Base-by-base conservation (phyloP, 2,797 vertebrate species). In the Crenichthys baileyi region DNA sequence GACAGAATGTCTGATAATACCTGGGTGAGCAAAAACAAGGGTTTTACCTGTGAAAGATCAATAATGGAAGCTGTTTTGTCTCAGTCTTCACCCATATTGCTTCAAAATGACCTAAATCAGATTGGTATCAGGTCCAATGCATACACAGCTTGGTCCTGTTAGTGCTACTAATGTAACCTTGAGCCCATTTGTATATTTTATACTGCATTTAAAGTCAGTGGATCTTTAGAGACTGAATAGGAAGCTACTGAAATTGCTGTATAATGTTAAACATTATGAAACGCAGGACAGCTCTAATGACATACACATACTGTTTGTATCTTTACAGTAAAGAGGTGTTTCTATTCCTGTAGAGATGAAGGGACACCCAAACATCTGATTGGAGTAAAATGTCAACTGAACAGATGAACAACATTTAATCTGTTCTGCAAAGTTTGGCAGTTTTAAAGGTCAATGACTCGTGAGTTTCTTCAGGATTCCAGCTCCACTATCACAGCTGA, bases 401-500 rank as follows among this genome's bases (percentile, higher is more conserved):
- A 76, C 83, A 36, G 31, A 36, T 67, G 80, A 87, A 26, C 1
- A 44, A 44, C 78, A 83, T 78, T 85, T 85, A 65, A 79, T 86
- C 82, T 77, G 53, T 77, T 85, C 81, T 76, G 60, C 67, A 60
- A 85, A 81, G 79, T 88, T 85, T 80, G 76, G 71, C 77, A 56
- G 63, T 78, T 86, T 86, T 75, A 89, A 86, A 89, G 88, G 89
- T 90, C 86, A 86, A 18, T 72, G 20, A 73, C 83, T 85, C 68
- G 61, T 39, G 70, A 48, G 81, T 83, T 61, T 76, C 75, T 74
- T 79, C 72, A 68, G 60, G 60, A 63, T 7, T 63, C 60, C 60
- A 36, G 60, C 7, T 63, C 75, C 20, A 31, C 72, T 73, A 77
- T 82, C 60, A 50, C 79, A 77, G 75, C 6, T 0, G 29, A 79